Conservation (phyloP, 2,888 invertebrate species). For the Parelbella ahira region DNA sequence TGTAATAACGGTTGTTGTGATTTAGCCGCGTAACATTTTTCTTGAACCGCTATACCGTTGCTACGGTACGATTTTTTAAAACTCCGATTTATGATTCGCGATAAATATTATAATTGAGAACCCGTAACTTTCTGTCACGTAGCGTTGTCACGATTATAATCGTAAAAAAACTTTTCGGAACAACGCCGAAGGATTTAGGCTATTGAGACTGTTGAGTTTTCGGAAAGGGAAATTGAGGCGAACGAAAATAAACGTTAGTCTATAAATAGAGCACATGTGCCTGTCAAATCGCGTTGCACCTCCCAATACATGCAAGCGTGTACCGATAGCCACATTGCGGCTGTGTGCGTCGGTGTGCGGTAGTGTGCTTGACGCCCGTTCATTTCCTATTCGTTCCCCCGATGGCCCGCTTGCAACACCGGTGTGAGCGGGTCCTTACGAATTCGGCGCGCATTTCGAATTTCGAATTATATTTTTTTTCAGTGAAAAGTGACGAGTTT, state of each 20-base stretch:
- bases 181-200: too few relatives aligned
- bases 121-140: too few relatives aligned
- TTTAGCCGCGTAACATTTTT: conserved; percentile 75
- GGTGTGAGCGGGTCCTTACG: conserved; percentile 73
- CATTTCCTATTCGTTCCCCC: conserved; percentile 76
- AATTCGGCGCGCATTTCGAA: conserved; percentile 64
- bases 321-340: conserved; percentile 34
- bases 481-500: conserved; percentile 36
- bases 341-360: conserved; percentile 39
- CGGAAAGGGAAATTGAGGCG: conserved; percentile 25
- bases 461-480: conserved; percentile 36
- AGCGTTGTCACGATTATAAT: too few relatives aligned
- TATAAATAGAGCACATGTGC: conserved; percentile 64
- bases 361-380: conserved; percentile 57
- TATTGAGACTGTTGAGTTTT: conserved; percentile 4
- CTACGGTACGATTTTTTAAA: conserved; percentile 42
- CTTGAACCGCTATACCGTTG: conserved; percentile 57
- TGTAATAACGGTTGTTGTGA: conserved; percentile 78
- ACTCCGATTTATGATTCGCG: conserved; percentile 38
- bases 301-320: conserved; percentile 36
- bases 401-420: conserved; percentile 75
- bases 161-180: too few relatives aligned
- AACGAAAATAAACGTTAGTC: conserved; percentile 35
- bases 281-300: conserved; percentile 64
- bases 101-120: conserved; percentile 26